Percentiles rank a stretch among this genome's conserved stretches.
Evolutionary conservation across 2,888 invertebrate species (phyloP).

Genomic region (Minunthozetes semirufus): DNA sequence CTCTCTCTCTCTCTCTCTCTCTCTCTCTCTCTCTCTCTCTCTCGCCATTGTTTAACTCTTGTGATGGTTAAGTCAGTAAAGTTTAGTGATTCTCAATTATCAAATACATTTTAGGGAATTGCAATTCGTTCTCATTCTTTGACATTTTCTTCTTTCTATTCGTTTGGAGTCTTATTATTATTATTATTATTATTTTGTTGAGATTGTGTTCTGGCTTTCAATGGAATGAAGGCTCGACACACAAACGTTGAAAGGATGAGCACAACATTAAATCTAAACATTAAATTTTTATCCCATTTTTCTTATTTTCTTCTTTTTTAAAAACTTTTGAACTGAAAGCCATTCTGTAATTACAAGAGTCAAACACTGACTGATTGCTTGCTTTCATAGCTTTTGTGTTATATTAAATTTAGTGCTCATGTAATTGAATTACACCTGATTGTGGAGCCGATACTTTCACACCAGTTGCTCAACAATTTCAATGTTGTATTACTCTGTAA

Average conservation of each 20-base stretch:
- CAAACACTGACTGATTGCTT: not conserved
- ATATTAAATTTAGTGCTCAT: constrained; percentile 19
- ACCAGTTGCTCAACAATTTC: constrained; percentile 22
- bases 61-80: constrained; percentile 18
- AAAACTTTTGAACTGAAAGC: too few relatives aligned
- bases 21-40: not conserved
- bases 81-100: not conserved
- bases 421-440: constrained; percentile 22
- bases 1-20: constrained; percentile 9
- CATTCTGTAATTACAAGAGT: too few relatives aligned
- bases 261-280: too few relatives aligned
- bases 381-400: constrained; percentile 20
- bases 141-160: not conserved
- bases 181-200: not conserved
- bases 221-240: not conserved
- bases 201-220: not conserved
- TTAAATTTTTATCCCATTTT: too few relatives aligned
- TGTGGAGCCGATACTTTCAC: constrained; percentile 16
- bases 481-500: not conserved
- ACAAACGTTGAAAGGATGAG: not conserved
- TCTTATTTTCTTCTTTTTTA: too few relatives aligned
- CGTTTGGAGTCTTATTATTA: not conserved
- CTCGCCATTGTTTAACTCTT: not conserved
- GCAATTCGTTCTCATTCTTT: not conserved
- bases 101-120: constrained; percentile 24